Evolutionary conservation across 2,888 invertebrate species (phyloP).

Genomic region (Brachypalpus laphriformis): DNA sequence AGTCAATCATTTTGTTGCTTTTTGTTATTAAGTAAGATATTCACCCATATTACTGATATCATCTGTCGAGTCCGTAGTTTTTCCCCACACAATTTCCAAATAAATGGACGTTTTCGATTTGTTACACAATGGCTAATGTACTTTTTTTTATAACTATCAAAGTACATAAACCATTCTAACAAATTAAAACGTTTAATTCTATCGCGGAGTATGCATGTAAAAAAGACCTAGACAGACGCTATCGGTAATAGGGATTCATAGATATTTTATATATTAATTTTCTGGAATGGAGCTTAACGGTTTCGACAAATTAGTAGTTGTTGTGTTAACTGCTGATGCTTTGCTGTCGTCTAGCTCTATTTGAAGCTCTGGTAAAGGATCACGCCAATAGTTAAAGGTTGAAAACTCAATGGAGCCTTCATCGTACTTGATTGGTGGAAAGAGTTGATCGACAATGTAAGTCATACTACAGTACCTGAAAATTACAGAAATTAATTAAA

Average conservation of each 20-base stretch:
- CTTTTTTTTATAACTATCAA: no score
- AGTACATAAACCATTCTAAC: no score
- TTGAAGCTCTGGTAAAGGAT: conserved; percentile 88
- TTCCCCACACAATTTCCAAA: not conserved
- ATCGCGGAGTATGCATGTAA: not conserved
- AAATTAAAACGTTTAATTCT: not conserved
- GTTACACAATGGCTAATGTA: no score
- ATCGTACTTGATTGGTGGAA: conserved; percentile 90
- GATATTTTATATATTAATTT: conserved; percentile 76
- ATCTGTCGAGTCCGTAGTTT: not conserved
- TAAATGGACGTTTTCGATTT: no score
- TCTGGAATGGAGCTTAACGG: conserved; percentile 81
- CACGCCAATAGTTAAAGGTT: conserved; percentile 96
- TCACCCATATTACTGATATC: not conserved
- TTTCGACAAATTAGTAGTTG: conserved; percentile 74
- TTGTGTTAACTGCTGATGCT: conserved; percentile 39
- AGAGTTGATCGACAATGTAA: conserved; percentile 97
- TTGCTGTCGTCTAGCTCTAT: conserved; percentile 77
- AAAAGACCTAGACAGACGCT: not conserved
- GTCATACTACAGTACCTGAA: conserved; percentile 97
- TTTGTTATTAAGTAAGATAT: not conserved
- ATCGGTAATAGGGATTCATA: not conserved
- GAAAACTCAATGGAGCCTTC: conserved; percentile 89
- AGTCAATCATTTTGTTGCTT: conserved; percentile 27
- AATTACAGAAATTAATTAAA: conserved; percentile 75